Percentiles rank a stretch among this genome's conserved stretches.
These are phyloP conservation scores for Malacoctenus gilli DNA, from an alignment of 2,797 vertebrate genomes.

Conservation along the genomic window DNA sequence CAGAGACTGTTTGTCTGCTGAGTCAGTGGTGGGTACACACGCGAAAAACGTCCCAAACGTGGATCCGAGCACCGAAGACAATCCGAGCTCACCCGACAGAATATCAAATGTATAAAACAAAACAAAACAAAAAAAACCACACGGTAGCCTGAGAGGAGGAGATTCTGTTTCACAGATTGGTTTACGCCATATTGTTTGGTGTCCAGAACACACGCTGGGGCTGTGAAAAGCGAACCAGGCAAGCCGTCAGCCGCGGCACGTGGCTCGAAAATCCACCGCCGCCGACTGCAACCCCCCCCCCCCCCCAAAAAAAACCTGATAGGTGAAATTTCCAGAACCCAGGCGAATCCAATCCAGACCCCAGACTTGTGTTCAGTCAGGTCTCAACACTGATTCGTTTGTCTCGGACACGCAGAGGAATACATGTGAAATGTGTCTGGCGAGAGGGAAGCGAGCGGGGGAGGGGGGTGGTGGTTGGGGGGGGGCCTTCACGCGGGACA, in stretches of 20 bases:
- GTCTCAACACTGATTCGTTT: slow-evolving; percentile 49
- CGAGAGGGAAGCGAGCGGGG: no score
- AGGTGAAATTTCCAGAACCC: slow-evolving; percentile 28
- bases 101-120: slow-evolving; percentile 53
- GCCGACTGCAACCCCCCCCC: slow-evolving; percentile 10
- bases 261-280: slow-evolving; percentile 6
- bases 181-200: slow-evolving; percentile 67
- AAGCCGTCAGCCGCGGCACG: slow-evolving; percentile 30
- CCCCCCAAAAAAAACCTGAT: slow-evolving; percentile 41
- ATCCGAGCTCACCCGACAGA: slow-evolving; percentile 62
- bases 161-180: slow-evolving; percentile 75
- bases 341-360: slow-evolving; percentile 34
- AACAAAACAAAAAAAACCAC: slow-evolving; percentile 37
- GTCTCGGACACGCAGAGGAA: slow-evolving; percentile 37
- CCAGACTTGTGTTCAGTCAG: slow-evolving; percentile 46
- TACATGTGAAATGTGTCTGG: slow-evolving; percentile 54
- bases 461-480: slow-evolving; percentile 50
- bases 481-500: slow-evolving; percentile 73
- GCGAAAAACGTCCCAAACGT: slow-evolving; percentile 49
- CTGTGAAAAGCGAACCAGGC: slow-evolving; percentile 42
- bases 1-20: slow-evolving; percentile 50
- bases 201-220: slow-evolving; percentile 57
- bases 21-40: slow-evolving; percentile 53
- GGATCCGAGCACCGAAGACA: slow-evolving; percentile 63
- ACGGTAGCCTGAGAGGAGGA: slow-evolving; percentile 76